Base-by-base conservation (phyloP, 2,797 vertebrate genomes). In the Tragopan temminckii region DNA sequence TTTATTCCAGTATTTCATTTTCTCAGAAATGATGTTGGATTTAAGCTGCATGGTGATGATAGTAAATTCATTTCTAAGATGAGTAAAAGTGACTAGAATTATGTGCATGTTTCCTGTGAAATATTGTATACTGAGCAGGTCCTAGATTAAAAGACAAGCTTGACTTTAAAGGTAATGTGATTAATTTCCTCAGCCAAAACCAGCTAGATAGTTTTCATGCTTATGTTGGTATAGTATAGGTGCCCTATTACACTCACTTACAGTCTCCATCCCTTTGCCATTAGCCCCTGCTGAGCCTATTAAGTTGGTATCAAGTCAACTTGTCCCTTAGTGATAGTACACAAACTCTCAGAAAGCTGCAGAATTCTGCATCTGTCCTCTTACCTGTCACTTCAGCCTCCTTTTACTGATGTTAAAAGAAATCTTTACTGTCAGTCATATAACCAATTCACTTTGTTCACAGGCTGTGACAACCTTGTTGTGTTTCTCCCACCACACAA, bases 371-470 rank as follows among this genome's bases (percentile, higher is more conserved):
- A 97, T 98, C 98, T 98, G 98, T 98, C 98, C 98, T 97, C 97
- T 98, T 97, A 98, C 98, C 98, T 99, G 99, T 99, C 99, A 99
- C 98, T 97, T 95, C 97, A 98, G 97, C 98, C 97, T 98, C 97
- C 96, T 96, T 98, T 98, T 98, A 99, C 98, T 99, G 99, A 99
- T 99, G 99, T 99, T 99, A 98, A 99, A 99, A 99, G 99, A 99
- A 99, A 99, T 99, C 98, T 98, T 98, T 99, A 98, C 99, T 99
- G 99, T 99, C 99, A 99, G 98, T 98, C 99, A 99, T 98, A 99
- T 99, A 98, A 98, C 97, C 98, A 98, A 98, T 99, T 99, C 99
- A 99, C 99, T 99, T 99, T 99, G 99, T 99, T 99, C 99, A 98
- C 98, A 61, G 97, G 96, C 98, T 94, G 98, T 99, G 99, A 99